Evolutionary conservation across 2,888 invertebrate species (phyloP).

Genomic region (Callinectes sapidus): DNA sequence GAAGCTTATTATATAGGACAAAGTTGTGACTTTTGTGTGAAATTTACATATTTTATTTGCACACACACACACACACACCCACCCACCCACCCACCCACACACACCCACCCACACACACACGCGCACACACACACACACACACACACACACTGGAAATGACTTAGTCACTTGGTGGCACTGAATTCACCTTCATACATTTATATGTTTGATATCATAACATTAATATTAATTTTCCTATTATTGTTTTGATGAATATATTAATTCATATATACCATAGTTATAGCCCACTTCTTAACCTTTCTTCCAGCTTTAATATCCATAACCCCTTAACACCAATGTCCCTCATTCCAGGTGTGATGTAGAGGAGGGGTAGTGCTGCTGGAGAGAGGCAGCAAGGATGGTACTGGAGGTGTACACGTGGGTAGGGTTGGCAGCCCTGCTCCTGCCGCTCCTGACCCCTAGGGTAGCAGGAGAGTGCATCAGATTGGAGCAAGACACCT

Average conservation of each 20-base stretch:
- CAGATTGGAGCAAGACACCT: constrained; percentile 33
- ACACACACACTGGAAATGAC: too few species aligned
- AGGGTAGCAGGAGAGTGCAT: constrained; percentile 45
- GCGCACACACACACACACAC: too few species aligned
- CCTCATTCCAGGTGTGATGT: constrained; percentile 60
- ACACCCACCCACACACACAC: too few species aligned
- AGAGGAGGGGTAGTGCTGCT: constrained; percentile 52
- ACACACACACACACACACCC: too few species aligned
- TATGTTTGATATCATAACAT: too few species aligned
- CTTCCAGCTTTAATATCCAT: too few species aligned
- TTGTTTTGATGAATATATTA: background rate
- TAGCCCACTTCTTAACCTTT: too few species aligned
- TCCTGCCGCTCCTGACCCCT: constrained; percentile 3
- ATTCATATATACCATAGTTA: background rate
- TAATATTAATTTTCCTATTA: background rate
- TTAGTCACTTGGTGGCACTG: too few species aligned
- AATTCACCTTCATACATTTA: too few species aligned
- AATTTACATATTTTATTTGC: background rate
- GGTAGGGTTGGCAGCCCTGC: constrained; percentile 41
- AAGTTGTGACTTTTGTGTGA: background rate
- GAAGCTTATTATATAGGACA: background rate
- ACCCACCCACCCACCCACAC: too few species aligned
- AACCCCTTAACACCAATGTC: too few species aligned
- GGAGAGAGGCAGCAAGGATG: constrained; percentile 55
- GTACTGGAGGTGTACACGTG: constrained; percentile 26